Base-by-base conservation (phyloP, 2,113 vertebrate species). In the Atherinomorus stipes region DNA sequence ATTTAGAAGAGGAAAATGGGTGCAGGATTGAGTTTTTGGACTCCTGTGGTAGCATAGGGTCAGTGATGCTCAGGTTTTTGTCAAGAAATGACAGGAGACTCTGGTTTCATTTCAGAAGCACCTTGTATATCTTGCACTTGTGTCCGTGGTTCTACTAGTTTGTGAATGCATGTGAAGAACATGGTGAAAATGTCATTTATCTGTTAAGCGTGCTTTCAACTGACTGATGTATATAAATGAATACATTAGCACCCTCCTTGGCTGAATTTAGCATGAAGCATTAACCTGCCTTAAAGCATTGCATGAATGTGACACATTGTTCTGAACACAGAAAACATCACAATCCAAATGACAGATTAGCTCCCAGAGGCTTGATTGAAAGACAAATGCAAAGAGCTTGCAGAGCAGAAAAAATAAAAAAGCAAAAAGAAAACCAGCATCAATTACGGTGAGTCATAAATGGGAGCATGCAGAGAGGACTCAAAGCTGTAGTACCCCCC, bases 401-500 rank as follows among this genome's bases (percentile, higher is more conserved):
- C 59, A 25, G 56, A 8, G 25, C 19, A 61, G 58, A 26, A 45
- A 38, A 44, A 42, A 23, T 19, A 47, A 28, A 13, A 71, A 71
- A 0, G 42, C 66, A 47, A 25, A 53, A 70, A 34, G 51, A 47
- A 60, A 52, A 88, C 85, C 57, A 57, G 80, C 61, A 50, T 66
- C 70, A 74, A 87, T 88, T 78, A 81, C 61, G 63, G 80, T 83
- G 81, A 82, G 74, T 61, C 49, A 51, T 71, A 76, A 88, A 78
- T 16, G 75, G 49, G 57, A 74, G 82, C 89, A 89, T 85, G 87
- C 90, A 85, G 65, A 85, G 66, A 75, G 57, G 51, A 61, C 57
- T 38, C 64, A 78, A 85, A 76, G 74, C 58, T 81, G 83, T 64
- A 87, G 84, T 64, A 81, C 62, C 73, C 80, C 71, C 69, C 64